A percentile compares a stretch with the other conserved stretches of the same genome.
Conservation (phyloP, 2,888 invertebrate species). For the Heliconius charithonia region DNA sequence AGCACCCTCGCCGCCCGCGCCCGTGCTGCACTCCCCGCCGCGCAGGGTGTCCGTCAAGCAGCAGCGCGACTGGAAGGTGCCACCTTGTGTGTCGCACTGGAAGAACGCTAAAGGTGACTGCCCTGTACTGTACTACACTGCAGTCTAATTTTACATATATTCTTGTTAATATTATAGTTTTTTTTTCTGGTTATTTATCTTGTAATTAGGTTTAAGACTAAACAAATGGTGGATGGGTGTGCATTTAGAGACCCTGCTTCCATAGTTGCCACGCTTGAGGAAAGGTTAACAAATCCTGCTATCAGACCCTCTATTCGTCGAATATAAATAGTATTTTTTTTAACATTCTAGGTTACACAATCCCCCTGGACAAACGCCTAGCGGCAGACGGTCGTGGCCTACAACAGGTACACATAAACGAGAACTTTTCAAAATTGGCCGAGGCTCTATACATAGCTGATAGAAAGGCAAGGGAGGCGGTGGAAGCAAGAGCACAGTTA, state of each 20-base stretch:
- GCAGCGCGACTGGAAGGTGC: constrained; percentile 99
- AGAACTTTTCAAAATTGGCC: constrained; percentile 99
- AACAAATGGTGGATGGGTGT: too few relatives aligned
- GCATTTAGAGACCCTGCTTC: too few relatives aligned
- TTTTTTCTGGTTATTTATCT: too few relatives aligned
- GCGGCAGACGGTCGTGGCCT: constrained; percentile 99
- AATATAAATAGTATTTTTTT: neutral
- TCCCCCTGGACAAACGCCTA: constrained; percentile 97
- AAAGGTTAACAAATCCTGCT: too few relatives aligned
- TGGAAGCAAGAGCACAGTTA: constrained; percentile 97
- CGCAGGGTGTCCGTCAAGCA: constrained; percentile 99
- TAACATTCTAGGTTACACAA: constrained; percentile 91
- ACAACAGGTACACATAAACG: constrained; percentile 98
- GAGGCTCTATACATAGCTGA: constrained; percentile 99
- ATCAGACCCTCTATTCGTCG: too few relatives aligned
- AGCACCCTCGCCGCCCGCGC: constrained; percentile 99
- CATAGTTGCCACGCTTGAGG: too few relatives aligned
- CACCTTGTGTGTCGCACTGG: constrained; percentile 99
- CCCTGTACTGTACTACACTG: neutral
- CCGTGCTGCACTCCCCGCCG: constrained; percentile 99
- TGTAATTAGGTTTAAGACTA: too few relatives aligned
- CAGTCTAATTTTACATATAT: too few relatives aligned
- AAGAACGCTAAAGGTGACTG: constrained; percentile 96
- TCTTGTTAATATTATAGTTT: too few relatives aligned
- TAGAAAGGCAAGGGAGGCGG: constrained; percentile 97